Percentiles rank a stretch among this genome's conserved stretches.
phyloP scores from a whole-genome alignment of 2,888 invertebrate species.

The Drosophila pseudotalamancana region DNA sequence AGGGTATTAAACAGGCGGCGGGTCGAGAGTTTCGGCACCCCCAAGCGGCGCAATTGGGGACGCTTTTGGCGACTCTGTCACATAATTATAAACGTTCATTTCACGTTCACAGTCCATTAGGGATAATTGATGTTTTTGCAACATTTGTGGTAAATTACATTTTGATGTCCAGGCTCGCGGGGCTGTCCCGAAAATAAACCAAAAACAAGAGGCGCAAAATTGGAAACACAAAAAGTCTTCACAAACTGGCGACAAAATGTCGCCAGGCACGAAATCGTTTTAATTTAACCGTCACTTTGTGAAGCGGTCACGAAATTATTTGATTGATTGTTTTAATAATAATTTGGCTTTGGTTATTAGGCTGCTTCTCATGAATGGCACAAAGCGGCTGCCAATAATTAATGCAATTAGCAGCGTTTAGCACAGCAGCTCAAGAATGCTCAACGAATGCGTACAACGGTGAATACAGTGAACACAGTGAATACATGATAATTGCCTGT shows the following conservation, averaged over 20 bases:
- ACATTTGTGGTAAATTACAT: slow-evolving; percentile 79
- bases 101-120: slow-evolving; percentile 79
- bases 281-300: slow-evolving; percentile 35
- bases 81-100: slow-evolving; percentile 80
- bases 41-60: slow-evolving; percentile 8
- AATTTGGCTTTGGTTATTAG: slow-evolving; percentile 37
- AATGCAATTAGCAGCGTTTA: slow-evolving; percentile 66
- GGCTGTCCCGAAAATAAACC: slow-evolving; percentile 8
- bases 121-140: slow-evolving; percentile 80
- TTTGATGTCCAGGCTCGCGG: slow-evolving; percentile 62
- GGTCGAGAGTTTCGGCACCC: slow-evolving; percentile 22
- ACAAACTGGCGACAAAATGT: slow-evolving; percentile 44
- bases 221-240: slow-evolving; percentile 14
- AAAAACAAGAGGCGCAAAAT: slow-evolving; percentile 9
- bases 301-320: slow-evolving; percentile 50
- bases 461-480: slow-evolving; percentile 14
- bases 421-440: slow-evolving; percentile 1
- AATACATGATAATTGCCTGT: slow-evolving; percentile 49
- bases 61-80: slow-evolving; percentile 62
- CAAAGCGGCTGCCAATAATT: slow-evolving; percentile 53
- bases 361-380: slow-evolving; percentile 18
- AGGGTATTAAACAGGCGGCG: slow-evolving; percentile 19
- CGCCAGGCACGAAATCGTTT: slow-evolving; percentile 37
- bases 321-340: slow-evolving; percentile 65
- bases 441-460: slow-evolving; percentile 1